Base-by-base conservation (phyloP, 2,113 vertebrate genomes). In the Tragelaphus buxtoni region DNA sequence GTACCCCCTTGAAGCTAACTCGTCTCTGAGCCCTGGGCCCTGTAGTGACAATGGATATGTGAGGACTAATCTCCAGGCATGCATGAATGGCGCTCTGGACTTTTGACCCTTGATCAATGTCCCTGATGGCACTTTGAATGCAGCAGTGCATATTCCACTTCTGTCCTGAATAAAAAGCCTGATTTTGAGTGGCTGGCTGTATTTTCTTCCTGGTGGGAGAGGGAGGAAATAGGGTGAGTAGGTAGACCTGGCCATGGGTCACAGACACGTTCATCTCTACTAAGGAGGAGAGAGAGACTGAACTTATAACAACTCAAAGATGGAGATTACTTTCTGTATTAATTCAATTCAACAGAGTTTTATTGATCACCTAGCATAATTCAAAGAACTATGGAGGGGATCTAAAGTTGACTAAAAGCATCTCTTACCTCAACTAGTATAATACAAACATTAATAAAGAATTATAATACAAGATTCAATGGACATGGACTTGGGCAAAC, bases 81-180 rank as follows among this genome's bases (percentile, higher is more conserved):
- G 49, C 7, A 1, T 35, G 72, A 32, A 53, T 93, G 58, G 82
- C 39, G 35, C 65, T 88, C 58, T 95, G 79, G 74, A 88, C 53
- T 93, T 87, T 30, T 86, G 55, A 87, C 18, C 4, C 39, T 94
- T 39, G 24, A 26, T 61, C 9, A 65, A 35, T 58, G 91, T 12
- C 10, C 42, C 80, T 5, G 7, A 56, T 58, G 60, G 47, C 16
- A 24, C 22, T 80, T 92, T 83, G 2, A 74, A 32, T 45, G 81
- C 60, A 69, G 42, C 32, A 76, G 72, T 35, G 80, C 55, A 79
- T 92, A 82, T 92, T 55, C 47, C 69, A 72, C 5, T 28, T 79
- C 51, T 90, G 42, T 97, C 39, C 56, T 58, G 58, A 98, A 98
- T 98, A 98, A 98, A 98, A 94, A n/a, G 11, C 45, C 51, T 90